phyloP scores from a whole-genome alignment of 2,113 vertebrate species.

The Bolborhynchus lineola region DNA sequence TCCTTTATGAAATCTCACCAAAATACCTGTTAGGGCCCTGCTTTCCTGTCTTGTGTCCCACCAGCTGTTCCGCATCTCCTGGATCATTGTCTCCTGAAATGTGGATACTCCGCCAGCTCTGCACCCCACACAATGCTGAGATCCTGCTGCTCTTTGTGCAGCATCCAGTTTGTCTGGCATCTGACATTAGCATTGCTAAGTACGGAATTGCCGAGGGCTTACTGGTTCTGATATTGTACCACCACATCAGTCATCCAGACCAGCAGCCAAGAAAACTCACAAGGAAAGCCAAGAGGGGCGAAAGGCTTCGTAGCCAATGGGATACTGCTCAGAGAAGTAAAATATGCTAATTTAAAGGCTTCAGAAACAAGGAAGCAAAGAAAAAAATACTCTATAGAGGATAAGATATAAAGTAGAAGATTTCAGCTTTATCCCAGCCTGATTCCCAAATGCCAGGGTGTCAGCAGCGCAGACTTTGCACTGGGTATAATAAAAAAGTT shows the following conservation, averaged over 20 bases:
- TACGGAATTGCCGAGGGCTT: not conserved
- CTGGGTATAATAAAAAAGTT: not conserved
- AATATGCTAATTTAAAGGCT: not conserved
- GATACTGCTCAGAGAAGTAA: not conserved
- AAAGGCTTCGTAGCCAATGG: not conserved
- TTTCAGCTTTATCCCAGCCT: not conserved
- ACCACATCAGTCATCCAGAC: not conserved
- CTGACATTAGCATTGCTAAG: conserved; percentile 63
- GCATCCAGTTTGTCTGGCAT: conserved; percentile 45
- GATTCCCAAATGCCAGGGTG: not conserved
- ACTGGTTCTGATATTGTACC: not conserved
- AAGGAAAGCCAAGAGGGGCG: not conserved
- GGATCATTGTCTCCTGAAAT: not conserved
- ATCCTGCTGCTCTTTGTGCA: conserved; percentile 21
- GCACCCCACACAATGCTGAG: not conserved
- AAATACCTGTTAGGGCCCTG: not conserved
- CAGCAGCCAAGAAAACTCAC: not conserved
- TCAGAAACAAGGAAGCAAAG: fast-evolving
- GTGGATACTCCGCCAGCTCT: not conserved
- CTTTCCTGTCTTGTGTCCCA: not conserved
- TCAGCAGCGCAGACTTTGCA: not conserved
- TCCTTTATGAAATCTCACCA: not conserved
- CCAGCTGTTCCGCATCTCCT: not conserved
- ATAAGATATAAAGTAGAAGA: not conserved
- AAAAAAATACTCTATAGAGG: not conserved